phyloP scores from a whole-genome alignment of 1,140 invertebrate species.

The Drosophila leontia region DNA sequence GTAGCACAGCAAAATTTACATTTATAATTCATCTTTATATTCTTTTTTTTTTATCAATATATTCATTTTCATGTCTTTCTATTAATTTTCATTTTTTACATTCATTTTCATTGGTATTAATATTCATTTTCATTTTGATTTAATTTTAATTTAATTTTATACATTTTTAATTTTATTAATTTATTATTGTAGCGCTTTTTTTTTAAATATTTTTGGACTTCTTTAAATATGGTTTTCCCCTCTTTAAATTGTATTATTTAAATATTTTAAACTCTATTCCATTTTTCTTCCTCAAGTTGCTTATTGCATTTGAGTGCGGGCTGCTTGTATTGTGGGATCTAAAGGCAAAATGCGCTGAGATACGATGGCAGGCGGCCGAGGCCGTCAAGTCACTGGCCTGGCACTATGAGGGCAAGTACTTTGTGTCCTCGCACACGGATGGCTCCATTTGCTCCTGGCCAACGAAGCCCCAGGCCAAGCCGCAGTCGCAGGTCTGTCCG shows the following conservation, averaged over 20 bases:
- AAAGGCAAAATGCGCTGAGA: constrained; percentile 91
- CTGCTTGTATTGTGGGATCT: constrained; percentile 98
- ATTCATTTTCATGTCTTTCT: no score
- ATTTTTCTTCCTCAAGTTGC: constrained; percentile 87
- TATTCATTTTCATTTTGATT: no score
- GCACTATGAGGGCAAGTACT: constrained; percentile 99
- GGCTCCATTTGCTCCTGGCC: constrained; percentile 97
- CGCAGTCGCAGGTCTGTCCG: constrained; percentile 93
- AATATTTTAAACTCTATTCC: not conserved
- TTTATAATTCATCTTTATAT: no score
- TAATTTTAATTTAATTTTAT: no score
- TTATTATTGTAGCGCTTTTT: no score
- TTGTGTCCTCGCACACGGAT: constrained; percentile 98
- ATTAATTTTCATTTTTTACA: no score
- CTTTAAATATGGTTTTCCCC: not conserved
- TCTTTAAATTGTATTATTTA: no score
- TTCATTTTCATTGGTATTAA: no score
- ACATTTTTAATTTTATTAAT: no score
- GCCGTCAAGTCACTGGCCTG: constrained; percentile 95
- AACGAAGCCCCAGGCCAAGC: constrained; percentile 90
- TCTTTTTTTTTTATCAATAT: no score
- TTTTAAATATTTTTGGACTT: not conserved
- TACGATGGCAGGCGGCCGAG: constrained; percentile 92
- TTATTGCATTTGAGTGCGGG: constrained; percentile 98
- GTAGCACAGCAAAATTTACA: no score